These are phyloP conservation scores for Cyprinella venusta DNA, from an alignment of 2,797 vertebrate genomes.

Conservation along the genomic window DNA sequence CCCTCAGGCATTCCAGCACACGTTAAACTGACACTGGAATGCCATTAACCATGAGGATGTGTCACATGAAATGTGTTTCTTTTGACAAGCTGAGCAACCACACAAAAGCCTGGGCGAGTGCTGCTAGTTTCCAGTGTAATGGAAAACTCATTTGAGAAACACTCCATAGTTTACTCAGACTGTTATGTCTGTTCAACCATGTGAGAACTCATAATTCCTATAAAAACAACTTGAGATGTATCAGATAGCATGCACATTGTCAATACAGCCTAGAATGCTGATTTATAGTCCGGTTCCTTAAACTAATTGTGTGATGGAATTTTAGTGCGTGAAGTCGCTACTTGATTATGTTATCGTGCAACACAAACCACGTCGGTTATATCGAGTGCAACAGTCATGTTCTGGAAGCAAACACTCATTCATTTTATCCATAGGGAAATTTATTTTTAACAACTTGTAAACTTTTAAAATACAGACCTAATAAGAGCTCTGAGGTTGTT, in stretches of 20 bases:
- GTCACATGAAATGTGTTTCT: conserved; percentile 28
- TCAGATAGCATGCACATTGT: not conserved
- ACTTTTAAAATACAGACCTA: not conserved
- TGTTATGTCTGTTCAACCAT: conserved; percentile 24
- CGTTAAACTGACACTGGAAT: conserved; percentile 4
- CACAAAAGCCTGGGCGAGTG: conserved; percentile 25
- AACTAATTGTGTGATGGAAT: conserved; percentile 5
- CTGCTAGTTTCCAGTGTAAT: conserved; percentile 5
- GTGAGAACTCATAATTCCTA: conserved; percentile 20
- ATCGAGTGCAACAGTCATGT: not conserved
- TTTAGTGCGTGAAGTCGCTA: not conserved
- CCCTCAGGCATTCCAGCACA: not conserved
- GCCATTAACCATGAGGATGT: conserved; percentile 27
- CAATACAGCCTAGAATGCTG: not conserved
- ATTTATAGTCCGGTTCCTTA: conserved; percentile 17
- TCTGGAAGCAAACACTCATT: not conserved
- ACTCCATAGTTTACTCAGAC: conserved; percentile 30
- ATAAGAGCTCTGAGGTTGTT: not conserved
- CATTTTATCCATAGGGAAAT: not conserved
- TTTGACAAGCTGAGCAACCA: conserved; percentile 7
- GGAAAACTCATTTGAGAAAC: conserved; percentile 38
- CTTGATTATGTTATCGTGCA: conserved; percentile 7
- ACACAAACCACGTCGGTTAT: not conserved
- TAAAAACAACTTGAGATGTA: not conserved
- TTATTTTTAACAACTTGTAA: not conserved